Conservation (phyloP, 2,113 vertebrate genomes). For the Cinclus mexicanus region DNA sequence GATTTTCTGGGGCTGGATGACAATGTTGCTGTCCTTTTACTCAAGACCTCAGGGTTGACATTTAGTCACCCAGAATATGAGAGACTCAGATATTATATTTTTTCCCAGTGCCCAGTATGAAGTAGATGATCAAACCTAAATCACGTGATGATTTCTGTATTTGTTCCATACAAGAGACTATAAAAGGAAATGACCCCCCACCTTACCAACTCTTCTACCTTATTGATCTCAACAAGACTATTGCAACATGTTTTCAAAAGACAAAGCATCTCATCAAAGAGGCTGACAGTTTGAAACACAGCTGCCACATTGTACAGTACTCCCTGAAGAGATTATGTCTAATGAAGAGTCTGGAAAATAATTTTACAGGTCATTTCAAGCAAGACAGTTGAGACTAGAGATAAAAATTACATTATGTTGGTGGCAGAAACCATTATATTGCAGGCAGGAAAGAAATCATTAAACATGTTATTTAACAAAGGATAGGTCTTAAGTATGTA, state of each 20-base stretch:
- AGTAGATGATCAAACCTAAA: background rate
- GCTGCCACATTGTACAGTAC: background rate
- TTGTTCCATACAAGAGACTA: background rate
- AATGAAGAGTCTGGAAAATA: constrained; percentile 53
- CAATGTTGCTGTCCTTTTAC: background rate
- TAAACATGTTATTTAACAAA: background rate
- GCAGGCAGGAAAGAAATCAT: background rate
- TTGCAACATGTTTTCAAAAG: background rate
- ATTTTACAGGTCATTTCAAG: constrained; percentile 67
- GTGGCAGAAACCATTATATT: background rate
- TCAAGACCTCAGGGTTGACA: background rate
- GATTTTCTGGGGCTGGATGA: background rate
- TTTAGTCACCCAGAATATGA: background rate
- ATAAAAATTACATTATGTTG: constrained; percentile 14
- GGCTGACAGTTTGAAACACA: constrained; percentile 7
- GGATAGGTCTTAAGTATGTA: background rate
- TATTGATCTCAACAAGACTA: background rate
- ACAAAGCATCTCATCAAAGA: background rate
- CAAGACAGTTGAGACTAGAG: background rate
- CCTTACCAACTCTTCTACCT: background rate
- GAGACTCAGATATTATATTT: background rate
- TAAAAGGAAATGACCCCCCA: background rate
- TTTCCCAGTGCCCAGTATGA: background rate
- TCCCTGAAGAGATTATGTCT: constrained; percentile 56
- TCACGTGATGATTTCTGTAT: background rate